phyloP scores from a whole-genome alignment of 2,113 vertebrate species.

The Myotis lucifugus region DNA sequence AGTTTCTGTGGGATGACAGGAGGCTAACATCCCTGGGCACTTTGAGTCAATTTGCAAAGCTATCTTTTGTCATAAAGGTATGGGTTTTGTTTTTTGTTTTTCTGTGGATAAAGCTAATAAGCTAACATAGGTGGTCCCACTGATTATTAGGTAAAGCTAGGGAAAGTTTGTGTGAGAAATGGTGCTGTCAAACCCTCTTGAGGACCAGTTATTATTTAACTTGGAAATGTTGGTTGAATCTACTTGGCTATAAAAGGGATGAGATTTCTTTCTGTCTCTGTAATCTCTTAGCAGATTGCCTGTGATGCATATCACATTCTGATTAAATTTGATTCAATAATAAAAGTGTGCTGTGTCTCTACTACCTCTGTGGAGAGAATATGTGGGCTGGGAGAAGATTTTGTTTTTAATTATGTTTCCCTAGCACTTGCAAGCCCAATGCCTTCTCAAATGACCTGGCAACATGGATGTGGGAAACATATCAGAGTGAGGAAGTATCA shows the following conservation, averaged over 20 bases:
- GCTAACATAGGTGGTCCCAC: background rate
- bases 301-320: background rate
- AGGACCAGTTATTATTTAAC: too few relatives aligned
- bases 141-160: background rate
- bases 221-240: too few relatives aligned
- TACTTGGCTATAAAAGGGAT: too few relatives aligned
- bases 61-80: background rate
- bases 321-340: background rate
- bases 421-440: background rate
- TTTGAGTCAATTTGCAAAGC: background rate
- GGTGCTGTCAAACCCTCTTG: too few relatives aligned
- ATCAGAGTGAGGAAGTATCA: background rate
- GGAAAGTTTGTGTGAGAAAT: background rate
- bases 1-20: background rate
- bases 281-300: too few relatives aligned
- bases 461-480: background rate
- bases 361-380: background rate
- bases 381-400: background rate
- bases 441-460: background rate
- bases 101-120: background rate
- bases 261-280: too few relatives aligned
- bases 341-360: background rate
- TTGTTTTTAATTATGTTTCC: too few relatives aligned
- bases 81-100: background rate
- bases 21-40: background rate